Percentiles rank a stretch among this genome's conserved stretches.
Evolutionary conservation across 2,113 vertebrate genomes (phyloP).

Genomic region (Cyanoderma ruficeps): DNA sequence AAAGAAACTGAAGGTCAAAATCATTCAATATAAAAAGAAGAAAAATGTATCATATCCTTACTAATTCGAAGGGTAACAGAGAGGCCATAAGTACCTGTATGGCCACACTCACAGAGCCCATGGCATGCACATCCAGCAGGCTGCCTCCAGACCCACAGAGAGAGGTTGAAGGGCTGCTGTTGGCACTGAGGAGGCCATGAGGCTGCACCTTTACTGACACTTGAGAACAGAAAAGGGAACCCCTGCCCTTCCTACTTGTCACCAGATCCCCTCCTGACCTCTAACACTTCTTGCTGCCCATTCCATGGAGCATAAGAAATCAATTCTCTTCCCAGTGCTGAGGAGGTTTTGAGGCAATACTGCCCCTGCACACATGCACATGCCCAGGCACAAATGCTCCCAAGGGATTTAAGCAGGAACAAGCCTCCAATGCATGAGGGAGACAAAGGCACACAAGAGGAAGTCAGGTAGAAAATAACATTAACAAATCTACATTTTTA

Average conservation of each 20-base stretch:
- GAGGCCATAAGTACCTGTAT: not conserved
- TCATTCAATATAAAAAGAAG: not conserved
- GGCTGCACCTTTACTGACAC: not conserved
- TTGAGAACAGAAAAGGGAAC: not conserved
- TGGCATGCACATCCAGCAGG: not conserved
- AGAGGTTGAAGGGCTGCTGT: rapidly evolving
- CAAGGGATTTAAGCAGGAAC: not conserved
- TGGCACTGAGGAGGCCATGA: not conserved
- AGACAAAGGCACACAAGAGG: not conserved
- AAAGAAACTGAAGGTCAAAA: not conserved
- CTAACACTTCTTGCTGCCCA: not conserved
- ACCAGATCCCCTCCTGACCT: not conserved
- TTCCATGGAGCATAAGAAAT: not conserved
- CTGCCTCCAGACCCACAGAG: not conserved
- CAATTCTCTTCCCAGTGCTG: not conserved
- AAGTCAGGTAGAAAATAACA: not conserved
- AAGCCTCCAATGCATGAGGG: rapidly evolving
- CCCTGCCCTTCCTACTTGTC: not conserved
- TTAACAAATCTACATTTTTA: not conserved
- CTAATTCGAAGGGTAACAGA: not conserved
- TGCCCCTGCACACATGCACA: rapidly evolving
- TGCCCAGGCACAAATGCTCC: rapidly evolving
- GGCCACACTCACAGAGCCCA: not conserved
- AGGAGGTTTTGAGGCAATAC: not conserved
- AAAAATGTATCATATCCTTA: not conserved